Evolutionary conservation across 2,113 vertebrate species (phyloP).

Genomic region (Lynx canadensis): DNA sequence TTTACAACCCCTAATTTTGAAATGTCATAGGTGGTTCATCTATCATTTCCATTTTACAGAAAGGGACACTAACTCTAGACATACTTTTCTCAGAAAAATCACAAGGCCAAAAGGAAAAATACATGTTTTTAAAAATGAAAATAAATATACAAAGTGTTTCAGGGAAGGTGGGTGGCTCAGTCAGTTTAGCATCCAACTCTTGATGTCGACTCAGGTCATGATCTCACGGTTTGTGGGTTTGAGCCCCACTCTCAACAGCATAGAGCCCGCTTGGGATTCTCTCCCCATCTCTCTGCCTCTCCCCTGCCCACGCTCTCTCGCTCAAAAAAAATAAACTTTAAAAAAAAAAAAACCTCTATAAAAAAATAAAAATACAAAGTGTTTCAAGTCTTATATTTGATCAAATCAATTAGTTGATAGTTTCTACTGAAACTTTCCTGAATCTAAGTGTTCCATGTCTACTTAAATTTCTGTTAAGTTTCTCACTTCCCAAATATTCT

Average conservation of each 20-base stretch:
- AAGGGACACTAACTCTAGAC: not conserved
- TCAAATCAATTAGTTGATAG: not conserved
- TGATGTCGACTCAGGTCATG: no score
- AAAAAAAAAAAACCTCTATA: no score
- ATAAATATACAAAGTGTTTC: not conserved
- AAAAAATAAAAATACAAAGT: not conserved
- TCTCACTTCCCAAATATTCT: constrained; percentile 56
- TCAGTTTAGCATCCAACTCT: no score
- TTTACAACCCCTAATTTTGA: constrained; percentile 48
- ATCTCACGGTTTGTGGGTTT: no score
- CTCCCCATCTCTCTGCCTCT: no score
- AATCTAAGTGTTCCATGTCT: not conserved
- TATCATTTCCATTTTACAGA: constrained; percentile 57
- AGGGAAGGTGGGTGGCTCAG: no score
- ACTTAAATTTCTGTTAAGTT: constrained; percentile 47
- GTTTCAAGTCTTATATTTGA: not conserved
- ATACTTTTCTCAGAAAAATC: not conserved
- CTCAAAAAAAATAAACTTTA: no score
- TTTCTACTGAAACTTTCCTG: not conserved
- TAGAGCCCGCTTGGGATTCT: no score
- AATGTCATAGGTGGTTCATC: constrained; percentile 25
- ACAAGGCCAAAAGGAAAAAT: not conserved
- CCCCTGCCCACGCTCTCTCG: no score
- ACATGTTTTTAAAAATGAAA: not conserved
- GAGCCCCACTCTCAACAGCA: no score